phyloP scores from a whole-genome alignment of 1,140 invertebrate genomes.

The Teleogryllus occipitalis region DNA sequence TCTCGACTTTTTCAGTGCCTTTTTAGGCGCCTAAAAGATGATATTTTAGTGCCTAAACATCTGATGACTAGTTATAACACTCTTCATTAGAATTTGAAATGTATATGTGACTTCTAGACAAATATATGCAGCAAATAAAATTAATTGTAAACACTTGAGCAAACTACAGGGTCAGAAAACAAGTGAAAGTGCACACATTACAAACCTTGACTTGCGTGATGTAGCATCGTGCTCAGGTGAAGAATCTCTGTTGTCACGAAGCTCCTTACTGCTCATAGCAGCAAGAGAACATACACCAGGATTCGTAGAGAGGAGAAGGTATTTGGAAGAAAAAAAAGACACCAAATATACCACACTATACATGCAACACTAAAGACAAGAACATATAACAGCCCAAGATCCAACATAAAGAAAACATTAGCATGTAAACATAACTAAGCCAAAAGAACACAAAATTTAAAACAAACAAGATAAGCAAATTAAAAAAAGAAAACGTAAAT shows the following conservation, averaged over 20 bases:
- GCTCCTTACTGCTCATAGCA: conserved; percentile 24
- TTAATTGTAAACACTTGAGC: no score
- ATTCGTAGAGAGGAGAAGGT: conserved; percentile 10
- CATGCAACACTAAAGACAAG: conserved; percentile 19
- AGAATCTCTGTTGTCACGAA: conserved; percentile 32
- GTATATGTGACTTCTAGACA: no score
- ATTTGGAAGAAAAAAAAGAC: neutral
- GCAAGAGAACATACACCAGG: conserved; percentile 12
- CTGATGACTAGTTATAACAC: no score
- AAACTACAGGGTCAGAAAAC: no score
- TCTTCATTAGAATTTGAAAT: no score
- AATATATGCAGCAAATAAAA: no score
- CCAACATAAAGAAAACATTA: neutral
- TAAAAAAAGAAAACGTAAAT: no score
- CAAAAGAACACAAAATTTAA: no score
- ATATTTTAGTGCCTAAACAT: no score
- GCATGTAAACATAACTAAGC: neutral
- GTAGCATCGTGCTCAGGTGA: conserved; percentile 38
- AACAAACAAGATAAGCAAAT: no score
- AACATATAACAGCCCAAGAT: conserved; percentile 6
- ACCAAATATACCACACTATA: conserved; percentile 14
- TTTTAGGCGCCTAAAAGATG: no score
- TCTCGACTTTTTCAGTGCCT: no score
- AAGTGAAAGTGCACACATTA: conserved; percentile 9
- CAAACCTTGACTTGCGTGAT: conserved; percentile 38